Evolutionary conservation across 2,888 invertebrate species (phyloP), one percentile per base, ranked within the genome.

Genomic region (Drosophila mimica): DNA sequence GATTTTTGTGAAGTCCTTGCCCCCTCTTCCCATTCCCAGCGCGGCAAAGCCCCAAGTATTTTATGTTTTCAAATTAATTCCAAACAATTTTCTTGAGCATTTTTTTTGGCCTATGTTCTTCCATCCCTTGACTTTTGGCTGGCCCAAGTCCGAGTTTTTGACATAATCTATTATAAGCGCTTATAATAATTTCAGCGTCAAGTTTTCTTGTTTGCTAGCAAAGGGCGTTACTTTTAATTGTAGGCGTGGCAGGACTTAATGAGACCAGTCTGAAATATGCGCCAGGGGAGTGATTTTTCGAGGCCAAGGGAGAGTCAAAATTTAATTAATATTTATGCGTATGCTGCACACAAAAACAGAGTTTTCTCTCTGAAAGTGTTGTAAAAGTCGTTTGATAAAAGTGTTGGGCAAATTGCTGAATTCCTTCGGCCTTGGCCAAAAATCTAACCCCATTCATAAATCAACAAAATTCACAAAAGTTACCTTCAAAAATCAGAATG

Each of bases 41-140:
- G 33, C 25, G 57, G 30, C 25, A 28, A 13, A 57, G 59, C 62
- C 63, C 40, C 48, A 49, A 61, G 68, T 72, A 57, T 64, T 81
- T 74, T 70, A 61, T 68, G 74, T 84, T 77, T 70, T 84, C 62
- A 84, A 84, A 84, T 84, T 82, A 84, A 82, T 82, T 82, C 75
- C 43, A 57, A 64, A 56, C 69, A 69, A 77, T 83, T 79, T 76
- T 63, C 57, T 17, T 67, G 31, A 40, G 25, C 25, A 52, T 66
- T 49, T 49, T 51, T 31, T 49, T 43, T 34, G 28, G 46, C 2
- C 25, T 25, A 15, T 8, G 25, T 31, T 63, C 28, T 60, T 51
- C n/a, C 31, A 30, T 57, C 31, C 51, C 57, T 48, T 67, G 71
- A 62, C 72, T 62, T 72, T 71, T 66, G 20, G 56, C 63, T 34